Evolutionary conservation across 2,888 invertebrate species (phyloP), one percentile per base, ranked within the genome.

Genomic region (Metellina segmentata): DNA sequence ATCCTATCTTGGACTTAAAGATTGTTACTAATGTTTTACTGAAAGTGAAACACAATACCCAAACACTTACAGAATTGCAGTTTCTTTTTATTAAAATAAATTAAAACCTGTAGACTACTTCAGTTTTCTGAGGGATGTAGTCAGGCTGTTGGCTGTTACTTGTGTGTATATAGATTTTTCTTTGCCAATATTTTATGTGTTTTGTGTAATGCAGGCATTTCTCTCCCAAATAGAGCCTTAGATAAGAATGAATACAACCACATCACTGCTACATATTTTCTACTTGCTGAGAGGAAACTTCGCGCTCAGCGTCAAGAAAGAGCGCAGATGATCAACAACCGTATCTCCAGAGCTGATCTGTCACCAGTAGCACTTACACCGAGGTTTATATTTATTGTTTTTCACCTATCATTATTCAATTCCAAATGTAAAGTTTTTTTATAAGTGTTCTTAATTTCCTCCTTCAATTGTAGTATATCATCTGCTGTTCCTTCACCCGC

Each of bases 171-270:
- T 51, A 13, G 8, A 9, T 78, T 78, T 16, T 78, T 48, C 7
- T 19, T 51, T 74, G 34, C 13, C 0, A 34, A 16, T 77, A 16
- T 51, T 52, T 77, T 69, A 34, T 69, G 34, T 70, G 9, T 16
- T 51, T 79, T 34, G 34, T 34, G 4, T 34, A 34, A 34, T 34
- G 34, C 34, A 34, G 34, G 4, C 34, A 34, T 34, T 53, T 81
- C 16, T 81, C 13, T 74, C 48, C 77, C 88, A 95, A 16, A 52
- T 95, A 98, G 98, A 93, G 97, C 98, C 89, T 96, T 99, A 94
- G 98, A 99, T 94, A 97, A 97, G 94, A 98, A 99, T 95, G 98
- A 98, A 94, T 99, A 99, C 95, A 98, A 98, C 96, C 98, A 99
- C 95, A 97, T 99, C 94, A 99, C 99, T 53, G 99, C 99, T 79